phyloP scores from a whole-genome alignment of 2,797 vertebrate genomes.

The Champsocephalus gunnari region DNA sequence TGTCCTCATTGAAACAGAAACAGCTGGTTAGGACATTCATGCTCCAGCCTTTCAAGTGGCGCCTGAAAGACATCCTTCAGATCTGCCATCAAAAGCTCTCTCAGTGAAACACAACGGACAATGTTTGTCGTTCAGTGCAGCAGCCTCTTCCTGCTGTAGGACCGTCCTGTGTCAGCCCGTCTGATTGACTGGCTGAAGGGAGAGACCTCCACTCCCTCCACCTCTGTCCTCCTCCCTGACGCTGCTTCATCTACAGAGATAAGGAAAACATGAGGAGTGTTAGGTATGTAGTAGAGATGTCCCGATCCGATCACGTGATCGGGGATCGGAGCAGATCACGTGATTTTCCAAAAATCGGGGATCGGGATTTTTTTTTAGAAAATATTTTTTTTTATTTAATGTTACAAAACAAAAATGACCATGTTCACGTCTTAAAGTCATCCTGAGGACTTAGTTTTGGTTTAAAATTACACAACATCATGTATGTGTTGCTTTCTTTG shows the following conservation, averaged over 20 bases:
- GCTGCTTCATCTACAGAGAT: constrained; percentile 58
- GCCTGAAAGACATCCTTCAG: constrained; percentile 37
- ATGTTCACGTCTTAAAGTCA: no score
- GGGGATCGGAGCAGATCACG: no score
- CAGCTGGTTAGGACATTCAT: constrained; percentile 14
- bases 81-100: constrained; percentile 20
- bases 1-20: constrained; percentile 14
- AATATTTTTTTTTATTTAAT: no score
- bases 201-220: constrained; percentile 66
- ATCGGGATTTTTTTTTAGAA: no score
- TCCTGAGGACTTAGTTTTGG: no score
- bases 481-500: no score
- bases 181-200: constrained; percentile 76
- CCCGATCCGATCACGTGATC: no score
- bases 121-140: constrained; percentile 67
- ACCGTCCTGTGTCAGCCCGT: constrained; percentile 74
- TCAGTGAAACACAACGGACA: not conserved
- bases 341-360: no score
- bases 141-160: constrained; percentile 91
- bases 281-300: no score
- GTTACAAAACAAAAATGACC: no score
- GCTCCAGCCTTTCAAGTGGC: constrained; percentile 12
- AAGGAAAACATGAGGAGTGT: not conserved
- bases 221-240: constrained; percentile 48
- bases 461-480: no score